Conservation (phyloP, 2,797 vertebrate genomes). For the Hippoglossus hippoglossus region DNA sequence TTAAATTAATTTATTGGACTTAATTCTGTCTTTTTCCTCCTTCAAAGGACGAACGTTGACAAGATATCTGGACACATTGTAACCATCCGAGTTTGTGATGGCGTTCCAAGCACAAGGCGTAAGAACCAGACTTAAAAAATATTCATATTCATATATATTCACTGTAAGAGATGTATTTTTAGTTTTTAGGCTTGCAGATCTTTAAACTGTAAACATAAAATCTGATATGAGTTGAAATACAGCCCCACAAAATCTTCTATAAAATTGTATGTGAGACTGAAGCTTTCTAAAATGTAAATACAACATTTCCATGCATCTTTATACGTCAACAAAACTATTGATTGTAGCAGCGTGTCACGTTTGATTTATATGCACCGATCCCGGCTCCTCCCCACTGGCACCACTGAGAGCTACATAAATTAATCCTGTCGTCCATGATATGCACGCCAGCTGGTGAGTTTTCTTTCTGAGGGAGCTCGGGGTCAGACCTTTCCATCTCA, state of each 20-base stretch:
- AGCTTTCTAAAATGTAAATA: conserved; percentile 3
- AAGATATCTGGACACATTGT: neutral
- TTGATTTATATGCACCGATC: conserved; percentile 31
- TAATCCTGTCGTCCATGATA: conserved; percentile 37
- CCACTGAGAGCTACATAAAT: conserved; percentile 41
- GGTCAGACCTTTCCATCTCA: conserved; percentile 48
- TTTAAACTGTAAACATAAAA: neutral
- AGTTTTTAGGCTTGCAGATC: no score
- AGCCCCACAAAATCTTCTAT: neutral
- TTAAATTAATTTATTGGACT: neutral
- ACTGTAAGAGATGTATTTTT: no score
- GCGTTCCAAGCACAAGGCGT: no score
- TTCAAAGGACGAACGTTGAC: neutral
- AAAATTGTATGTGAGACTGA: neutral
- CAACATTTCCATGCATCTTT: neutral
- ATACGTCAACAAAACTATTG: conserved; percentile 7
- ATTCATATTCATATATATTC: no score
- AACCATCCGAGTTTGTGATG: neutral
- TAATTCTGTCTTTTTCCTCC: no score
- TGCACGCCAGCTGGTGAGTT: conserved; percentile 28
- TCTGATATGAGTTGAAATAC: neutral
- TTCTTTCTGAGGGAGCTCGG: conserved; percentile 17
- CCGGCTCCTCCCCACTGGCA: conserved; percentile 14
- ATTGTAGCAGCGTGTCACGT: conserved; percentile 25
- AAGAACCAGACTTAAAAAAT: no score